Conservation (phyloP, 2,797 vertebrate species). For the Pteronotus mesoamericanus region DNA sequence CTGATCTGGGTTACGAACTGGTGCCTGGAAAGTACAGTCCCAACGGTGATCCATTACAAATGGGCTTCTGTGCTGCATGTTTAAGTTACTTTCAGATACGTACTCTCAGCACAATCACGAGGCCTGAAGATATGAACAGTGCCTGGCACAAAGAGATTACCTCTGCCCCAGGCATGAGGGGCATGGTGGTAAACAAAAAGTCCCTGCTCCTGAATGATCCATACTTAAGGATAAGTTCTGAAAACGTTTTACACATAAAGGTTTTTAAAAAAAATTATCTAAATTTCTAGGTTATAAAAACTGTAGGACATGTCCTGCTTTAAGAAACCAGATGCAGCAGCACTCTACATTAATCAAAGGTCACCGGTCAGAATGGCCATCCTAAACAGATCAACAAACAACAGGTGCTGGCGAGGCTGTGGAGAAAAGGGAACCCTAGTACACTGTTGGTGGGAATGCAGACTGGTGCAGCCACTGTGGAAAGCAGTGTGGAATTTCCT, state of each 20-base stretch:
- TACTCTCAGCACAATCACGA: not conserved
- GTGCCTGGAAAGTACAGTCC: constrained; percentile 84
- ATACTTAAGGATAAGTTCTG: not conserved
- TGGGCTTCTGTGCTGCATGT: not conserved
- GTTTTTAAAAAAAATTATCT: not conserved
- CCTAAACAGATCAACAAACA: no score
- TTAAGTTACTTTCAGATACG: not conserved
- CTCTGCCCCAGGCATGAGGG: not conserved
- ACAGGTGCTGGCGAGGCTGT: no score
- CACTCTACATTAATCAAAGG: not conserved
- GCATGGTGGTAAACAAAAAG: not conserved
- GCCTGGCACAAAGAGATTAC: not conserved
- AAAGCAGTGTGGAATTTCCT: no score
- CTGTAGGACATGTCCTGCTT: not conserved
- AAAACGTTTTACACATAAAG: not conserved
- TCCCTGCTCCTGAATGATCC: not conserved
- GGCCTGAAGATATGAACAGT: not conserved
- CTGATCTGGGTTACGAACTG: constrained; percentile 90
- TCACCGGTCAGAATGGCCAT: no score
- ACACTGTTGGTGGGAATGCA: no score
- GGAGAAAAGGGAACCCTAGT: no score
- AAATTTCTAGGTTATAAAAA: not conserved
- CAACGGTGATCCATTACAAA: fast-evolving
- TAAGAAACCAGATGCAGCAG: not conserved
- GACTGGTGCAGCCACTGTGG: no score